phyloP scores from a whole-genome alignment of 2,113 vertebrate genomes.

The Macquaria australasica region DNA sequence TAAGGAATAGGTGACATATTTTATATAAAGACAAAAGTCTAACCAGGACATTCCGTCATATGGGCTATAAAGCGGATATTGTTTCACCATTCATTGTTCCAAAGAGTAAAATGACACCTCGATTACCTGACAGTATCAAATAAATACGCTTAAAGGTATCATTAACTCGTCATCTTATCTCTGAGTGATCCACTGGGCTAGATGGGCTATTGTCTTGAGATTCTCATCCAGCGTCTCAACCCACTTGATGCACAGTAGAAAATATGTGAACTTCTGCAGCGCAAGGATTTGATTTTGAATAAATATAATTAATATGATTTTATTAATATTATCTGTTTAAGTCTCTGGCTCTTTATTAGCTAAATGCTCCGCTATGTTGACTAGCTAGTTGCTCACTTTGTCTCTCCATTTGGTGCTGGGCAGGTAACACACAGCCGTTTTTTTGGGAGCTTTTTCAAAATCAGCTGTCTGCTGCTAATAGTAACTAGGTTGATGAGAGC shows the following conservation, averaged over 20 bases:
- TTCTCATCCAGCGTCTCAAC: background rate
- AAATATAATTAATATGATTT: background rate
- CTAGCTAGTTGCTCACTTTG: no score
- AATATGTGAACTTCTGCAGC: background rate
- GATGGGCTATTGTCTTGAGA: background rate
- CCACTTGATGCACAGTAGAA: background rate
- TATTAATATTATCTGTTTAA: background rate
- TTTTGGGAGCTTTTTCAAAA: no score
- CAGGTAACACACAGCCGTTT: background rate
- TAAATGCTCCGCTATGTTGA: no score
- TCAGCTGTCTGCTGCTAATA: background rate
- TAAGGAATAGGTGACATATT: background rate
- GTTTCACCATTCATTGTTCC: constrained; percentile 18
- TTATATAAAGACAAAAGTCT: background rate
- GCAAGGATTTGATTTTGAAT: background rate
- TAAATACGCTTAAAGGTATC: background rate
- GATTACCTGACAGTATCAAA: background rate
- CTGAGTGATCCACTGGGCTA: background rate
- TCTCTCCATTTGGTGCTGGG: no score
- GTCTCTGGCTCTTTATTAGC: no score
- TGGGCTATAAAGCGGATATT: constrained; percentile 13
- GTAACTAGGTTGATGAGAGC: background rate
- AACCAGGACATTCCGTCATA: background rate
- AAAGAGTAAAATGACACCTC: constrained; percentile 17
- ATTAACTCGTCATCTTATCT: constrained; percentile 25